Conservation (phyloP, 2,888 invertebrate genomes). For the Drosophila niveifrons region DNA sequence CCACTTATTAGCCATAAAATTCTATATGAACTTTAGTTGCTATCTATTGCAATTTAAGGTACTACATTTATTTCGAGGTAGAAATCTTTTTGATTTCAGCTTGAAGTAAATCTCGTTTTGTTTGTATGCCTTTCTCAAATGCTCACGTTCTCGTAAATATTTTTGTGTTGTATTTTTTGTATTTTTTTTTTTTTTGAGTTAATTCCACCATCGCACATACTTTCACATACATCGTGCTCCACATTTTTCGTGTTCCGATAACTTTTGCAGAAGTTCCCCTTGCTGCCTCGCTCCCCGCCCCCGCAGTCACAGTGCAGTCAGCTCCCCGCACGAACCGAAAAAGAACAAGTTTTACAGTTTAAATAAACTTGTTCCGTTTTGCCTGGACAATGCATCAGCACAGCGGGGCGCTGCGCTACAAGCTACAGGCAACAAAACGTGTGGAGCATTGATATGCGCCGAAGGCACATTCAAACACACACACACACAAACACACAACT, state of each 20-base stretch:
- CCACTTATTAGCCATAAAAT: neutral
- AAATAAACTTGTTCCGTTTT: conserved; percentile 77
- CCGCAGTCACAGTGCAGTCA: no score
- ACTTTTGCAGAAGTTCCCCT: conserved; percentile 59
- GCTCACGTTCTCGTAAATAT: conserved; percentile 22
- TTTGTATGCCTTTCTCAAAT: conserved; percentile 22
- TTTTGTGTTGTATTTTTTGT: conserved; percentile 18
- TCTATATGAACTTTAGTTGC: neutral
- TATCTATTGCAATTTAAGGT: neutral
- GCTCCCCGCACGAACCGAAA: conserved; percentile 12
- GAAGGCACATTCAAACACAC: conserved; percentile 46
- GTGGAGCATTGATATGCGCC: conserved; percentile 74
- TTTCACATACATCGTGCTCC: conserved; percentile 37
- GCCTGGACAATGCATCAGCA: conserved; percentile 68
- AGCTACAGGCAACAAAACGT: conserved; percentile 54
- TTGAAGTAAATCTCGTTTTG: conserved; percentile 29
- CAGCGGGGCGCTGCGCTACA: conserved; percentile 19
- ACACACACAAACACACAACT: conserved; percentile 1
- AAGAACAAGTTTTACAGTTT: conserved; percentile 72
- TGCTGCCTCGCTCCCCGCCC: neutral
- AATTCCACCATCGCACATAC: conserved; percentile 31
- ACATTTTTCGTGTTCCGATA: conserved; percentile 70
- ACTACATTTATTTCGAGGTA: conserved; percentile 17
- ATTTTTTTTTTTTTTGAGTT: conserved; percentile 28
- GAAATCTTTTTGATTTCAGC: conserved; percentile 34